Evolutionary conservation across 2,113 vertebrate species (phyloP).

Genomic region (Festucalex cinctus): DNA sequence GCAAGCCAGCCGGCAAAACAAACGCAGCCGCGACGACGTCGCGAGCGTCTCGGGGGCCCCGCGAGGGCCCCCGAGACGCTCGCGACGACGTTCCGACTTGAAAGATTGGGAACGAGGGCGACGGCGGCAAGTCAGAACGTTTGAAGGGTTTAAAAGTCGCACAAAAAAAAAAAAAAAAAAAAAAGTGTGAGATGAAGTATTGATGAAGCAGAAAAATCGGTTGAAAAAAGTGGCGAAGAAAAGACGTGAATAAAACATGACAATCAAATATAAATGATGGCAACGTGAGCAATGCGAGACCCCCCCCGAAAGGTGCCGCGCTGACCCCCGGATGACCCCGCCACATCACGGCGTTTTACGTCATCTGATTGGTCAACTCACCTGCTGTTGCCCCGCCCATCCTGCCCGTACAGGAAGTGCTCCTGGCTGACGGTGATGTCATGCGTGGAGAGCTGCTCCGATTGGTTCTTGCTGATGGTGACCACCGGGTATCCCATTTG

Average conservation of each 20-base stretch:
- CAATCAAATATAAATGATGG: slow-evolving; percentile 60
- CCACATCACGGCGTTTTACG: too few relatives aligned
- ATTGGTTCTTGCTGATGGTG: slow-evolving; percentile 86
- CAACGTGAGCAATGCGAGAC: slow-evolving; percentile 20
- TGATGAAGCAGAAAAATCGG: slow-evolving; percentile 52
- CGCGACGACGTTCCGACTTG: too few relatives aligned
- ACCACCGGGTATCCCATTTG: slow-evolving; percentile 98
- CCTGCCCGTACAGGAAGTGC: slow-evolving; percentile 88
- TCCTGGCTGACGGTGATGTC: slow-evolving; percentile 84
- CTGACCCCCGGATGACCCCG: neutral
- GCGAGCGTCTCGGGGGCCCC: too few relatives aligned
- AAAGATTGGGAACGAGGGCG: too few relatives aligned
- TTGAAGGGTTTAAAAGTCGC: too few relatives aligned
- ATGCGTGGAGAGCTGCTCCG: slow-evolving; percentile 64
- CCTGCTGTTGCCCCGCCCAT: slow-evolving; percentile 83
- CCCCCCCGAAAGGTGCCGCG: slow-evolving; percentile 1
- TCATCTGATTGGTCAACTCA: slow-evolving; percentile 46
- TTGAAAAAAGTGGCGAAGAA: slow-evolving; percentile 47
- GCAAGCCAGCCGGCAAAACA: too few relatives aligned
- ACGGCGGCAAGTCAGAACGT: too few relatives aligned
- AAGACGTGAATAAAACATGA: slow-evolving; percentile 60
- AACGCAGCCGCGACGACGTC: too few relatives aligned
- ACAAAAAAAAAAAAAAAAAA: too few relatives aligned
- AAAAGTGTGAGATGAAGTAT: slow-evolving; percentile 42
- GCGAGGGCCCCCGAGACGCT: too few relatives aligned